Base-by-base conservation (phyloP, 1,140 invertebrate genomes). In the Mylabris phalerata region DNA sequence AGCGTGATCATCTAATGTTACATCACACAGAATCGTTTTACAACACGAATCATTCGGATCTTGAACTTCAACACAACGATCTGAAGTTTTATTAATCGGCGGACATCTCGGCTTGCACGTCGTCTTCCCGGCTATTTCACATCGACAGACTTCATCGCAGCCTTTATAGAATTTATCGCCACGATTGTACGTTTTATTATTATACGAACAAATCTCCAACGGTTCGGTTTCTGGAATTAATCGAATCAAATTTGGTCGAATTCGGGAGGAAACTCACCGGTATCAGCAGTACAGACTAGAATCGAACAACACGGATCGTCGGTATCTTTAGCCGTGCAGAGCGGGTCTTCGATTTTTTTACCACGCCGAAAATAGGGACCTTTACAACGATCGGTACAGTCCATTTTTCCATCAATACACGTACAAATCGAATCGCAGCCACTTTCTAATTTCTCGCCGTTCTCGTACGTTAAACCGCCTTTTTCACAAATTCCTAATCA, bases 31-130 rank as follows among this genome's bases (percentile, higher is more conserved):
- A 48, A 90, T 85, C 59, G 90, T 81, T 42, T 86, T 89, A 65
- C 92, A 94, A 69, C 92, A 94, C 1, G 84, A 72, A 71, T 95
- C 91, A 10, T 84, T 83, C 4, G 86, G 82, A 71, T 90, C 86
- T 62, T 82, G 82, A 0, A 89, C 79, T 65, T 84, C 82, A 10
- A 88, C 80, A 68, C 89, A 92, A 61, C 84, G 81, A 32, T 89
- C 86, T 9, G 79, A 80, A 57, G 70, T 77, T 64, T 75, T 77
- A 41, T 74, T 72, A 9, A 77, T 65, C 3, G 76, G 75, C 4
- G 76, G 79, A 68, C 83, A 85, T 65, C 82, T 84, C 68, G 86
- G 82, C 66, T 85, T 83, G 65, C 90, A 93, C 3, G 82, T 81
- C 0, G 89, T 74, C 60, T 83, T 74, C 27, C 90, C 90, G 42